Conservation (phyloP, 1,140 invertebrate species). For the Drosophila kanapiae region DNA sequence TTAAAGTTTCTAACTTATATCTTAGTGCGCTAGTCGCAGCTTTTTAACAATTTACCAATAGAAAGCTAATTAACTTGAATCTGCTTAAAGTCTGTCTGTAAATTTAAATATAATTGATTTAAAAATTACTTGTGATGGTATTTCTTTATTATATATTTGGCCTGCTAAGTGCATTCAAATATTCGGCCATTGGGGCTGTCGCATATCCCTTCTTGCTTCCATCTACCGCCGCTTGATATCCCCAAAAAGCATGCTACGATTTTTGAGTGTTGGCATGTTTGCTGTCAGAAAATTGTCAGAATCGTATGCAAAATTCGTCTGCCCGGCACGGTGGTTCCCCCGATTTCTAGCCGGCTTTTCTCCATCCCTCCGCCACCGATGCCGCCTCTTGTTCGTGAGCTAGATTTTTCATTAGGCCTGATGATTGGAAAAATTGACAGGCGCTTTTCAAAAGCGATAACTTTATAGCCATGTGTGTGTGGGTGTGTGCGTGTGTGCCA, state of each 20-base stretch:
- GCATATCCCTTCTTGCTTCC: not conserved
- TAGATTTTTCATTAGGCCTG: conserved; percentile 78
- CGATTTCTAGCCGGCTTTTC: conserved; percentile 7
- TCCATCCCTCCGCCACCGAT: not conserved
- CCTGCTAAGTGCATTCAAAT: not conserved
- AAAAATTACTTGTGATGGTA: not conserved
- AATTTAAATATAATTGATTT: not conserved
- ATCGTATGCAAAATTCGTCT: conserved; percentile 66
- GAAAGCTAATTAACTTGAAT: too few relatives aligned
- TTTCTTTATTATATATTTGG: not conserved
- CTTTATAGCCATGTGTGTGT: conserved; percentile 52
- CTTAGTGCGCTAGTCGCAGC: too few relatives aligned
- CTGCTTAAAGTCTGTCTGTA: too few relatives aligned
- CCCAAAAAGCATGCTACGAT: conserved; percentile 62
- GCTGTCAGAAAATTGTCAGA: conserved; percentile 83
- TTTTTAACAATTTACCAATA: too few relatives aligned
- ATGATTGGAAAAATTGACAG: conserved; percentile 83
- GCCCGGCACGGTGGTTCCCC: not conserved
- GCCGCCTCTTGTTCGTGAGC: conserved; percentile 35
- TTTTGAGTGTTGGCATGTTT: conserved; percentile 83
- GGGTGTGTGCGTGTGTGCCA: conserved; percentile 31
- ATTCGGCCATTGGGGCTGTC: not conserved
- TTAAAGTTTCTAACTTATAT: too few relatives aligned
- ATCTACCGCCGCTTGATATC: conserved; percentile 2
- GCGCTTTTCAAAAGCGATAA: conserved; percentile 71